Conservation (phyloP, 2,888 invertebrate species). For the Acanthosepion esculentum region DNA sequence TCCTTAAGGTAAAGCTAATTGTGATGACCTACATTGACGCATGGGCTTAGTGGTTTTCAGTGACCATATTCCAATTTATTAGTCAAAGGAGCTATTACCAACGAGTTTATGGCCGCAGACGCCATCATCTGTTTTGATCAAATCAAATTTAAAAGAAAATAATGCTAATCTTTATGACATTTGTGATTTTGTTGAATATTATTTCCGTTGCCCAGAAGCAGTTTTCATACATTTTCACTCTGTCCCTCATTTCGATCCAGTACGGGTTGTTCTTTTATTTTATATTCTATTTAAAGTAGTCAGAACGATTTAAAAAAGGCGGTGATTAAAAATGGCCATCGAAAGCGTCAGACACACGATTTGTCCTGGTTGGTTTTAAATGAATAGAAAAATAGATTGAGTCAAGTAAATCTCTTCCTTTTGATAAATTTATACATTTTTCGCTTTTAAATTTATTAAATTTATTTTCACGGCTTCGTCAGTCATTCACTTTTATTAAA, state of each 20-base stretch:
- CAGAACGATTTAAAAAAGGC: neutral
- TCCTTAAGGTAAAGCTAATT: too few relatives aligned
- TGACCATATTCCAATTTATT: neutral
- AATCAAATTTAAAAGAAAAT: neutral
- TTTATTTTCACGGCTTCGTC: neutral
- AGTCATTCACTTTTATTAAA: neutral
- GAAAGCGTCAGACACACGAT: neutral
- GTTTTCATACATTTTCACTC: neutral
- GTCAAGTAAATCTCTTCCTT: neutral
- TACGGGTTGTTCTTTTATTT: neutral
- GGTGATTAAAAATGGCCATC: neutral
- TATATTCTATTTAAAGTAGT: neutral
- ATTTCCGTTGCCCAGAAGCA: constrained; percentile 18
- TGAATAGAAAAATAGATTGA: neutral
- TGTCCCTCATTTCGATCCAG: neutral
- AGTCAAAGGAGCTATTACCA: neutral
- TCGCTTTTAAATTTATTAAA: neutral
- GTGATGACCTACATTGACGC: too few relatives aligned
- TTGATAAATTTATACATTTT: neutral
- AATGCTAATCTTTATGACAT: neutral
- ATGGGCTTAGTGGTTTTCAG: too few relatives aligned
- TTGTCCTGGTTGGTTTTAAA: neutral
- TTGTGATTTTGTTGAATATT: neutral
- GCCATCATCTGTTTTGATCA: neutral
- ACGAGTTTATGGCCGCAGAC: neutral